These are phyloP conservation scores for fruit fly (Drosophila melanogaster) DNA, from an alignment of 1,140 invertebrate species.

Conservation along the genomic window Release_6_plus_ISO1_MT NT_033777.3:30842001-30842500, in stretches of 20 bases:
- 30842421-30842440: too few relatives aligned
- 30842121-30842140: constrained; percentile 24
- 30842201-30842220: constrained; percentile 67
- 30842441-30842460: not conserved
- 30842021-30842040: constrained; percentile 34
- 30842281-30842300: constrained; percentile 1
- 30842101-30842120: constrained; percentile 20
- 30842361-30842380: too few relatives aligned
- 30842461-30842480: constrained; percentile 10
- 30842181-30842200: constrained; percentile 29
- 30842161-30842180: constrained; percentile 76
- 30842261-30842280: constrained; percentile 10
- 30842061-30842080: constrained; percentile 40
- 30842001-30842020: constrained; percentile 59
- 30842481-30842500: constrained; percentile 17
- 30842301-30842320: constrained; percentile 1
- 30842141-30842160: constrained; percentile 81
- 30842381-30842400: too few relatives aligned
- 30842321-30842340: not conserved
- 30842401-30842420: too few relatives aligned
- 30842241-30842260: constrained; percentile 74
- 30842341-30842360: too few relatives aligned
- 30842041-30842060: constrained; percentile 59
- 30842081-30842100: constrained; percentile 23
- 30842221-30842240: constrained; percentile 81